phyloP scores from a whole-genome alignment of 2,113 vertebrate genomes.

The Australoheros scitulus region DNA sequence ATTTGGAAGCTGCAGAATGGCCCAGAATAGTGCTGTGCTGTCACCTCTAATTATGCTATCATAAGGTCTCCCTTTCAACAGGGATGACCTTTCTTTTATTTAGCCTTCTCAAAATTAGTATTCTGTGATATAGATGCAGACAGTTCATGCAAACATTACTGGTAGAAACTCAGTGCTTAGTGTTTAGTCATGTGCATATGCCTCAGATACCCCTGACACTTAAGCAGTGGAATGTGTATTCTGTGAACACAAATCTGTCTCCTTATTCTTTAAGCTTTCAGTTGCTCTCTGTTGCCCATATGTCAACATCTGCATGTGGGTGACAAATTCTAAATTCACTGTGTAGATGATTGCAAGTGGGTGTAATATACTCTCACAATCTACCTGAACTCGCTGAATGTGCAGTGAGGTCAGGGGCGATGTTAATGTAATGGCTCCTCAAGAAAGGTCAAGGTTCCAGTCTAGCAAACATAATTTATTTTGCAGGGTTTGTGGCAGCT shows the following conservation, averaged over 20 bases:
- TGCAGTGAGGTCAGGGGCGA: constrained; percentile 34
- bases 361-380: constrained; percentile 19
- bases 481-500: constrained; percentile 6
- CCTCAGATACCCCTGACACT: not conserved
- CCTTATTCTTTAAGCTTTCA: not conserved
- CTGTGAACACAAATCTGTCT: not conserved
- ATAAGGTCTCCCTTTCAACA: constrained; percentile 19
- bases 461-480: constrained; percentile 65
- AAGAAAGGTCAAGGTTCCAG: constrained; percentile 69
- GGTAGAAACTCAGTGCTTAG: not conserved
- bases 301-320: not conserved
- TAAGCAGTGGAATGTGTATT: not conserved
- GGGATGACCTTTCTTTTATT: constrained; percentile 27
- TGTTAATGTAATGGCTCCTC: constrained; percentile 40
- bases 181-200: not conserved
- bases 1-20: constrained; percentile 26
- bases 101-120: constrained; percentile 6
- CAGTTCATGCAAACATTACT: not conserved
- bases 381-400: constrained; percentile 8
- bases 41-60: constrained; percentile 39
- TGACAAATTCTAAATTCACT: constrained; percentile 1
- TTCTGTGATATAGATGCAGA: not conserved
- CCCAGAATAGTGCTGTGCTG: constrained; percentile 33
- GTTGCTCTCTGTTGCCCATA: not conserved
- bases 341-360: constrained; percentile 17